Evolutionary conservation across 1,140 invertebrate genomes (phyloP), one percentile per base, ranked within the genome.

Genomic region (Protaetia brevitarsis): DNA sequence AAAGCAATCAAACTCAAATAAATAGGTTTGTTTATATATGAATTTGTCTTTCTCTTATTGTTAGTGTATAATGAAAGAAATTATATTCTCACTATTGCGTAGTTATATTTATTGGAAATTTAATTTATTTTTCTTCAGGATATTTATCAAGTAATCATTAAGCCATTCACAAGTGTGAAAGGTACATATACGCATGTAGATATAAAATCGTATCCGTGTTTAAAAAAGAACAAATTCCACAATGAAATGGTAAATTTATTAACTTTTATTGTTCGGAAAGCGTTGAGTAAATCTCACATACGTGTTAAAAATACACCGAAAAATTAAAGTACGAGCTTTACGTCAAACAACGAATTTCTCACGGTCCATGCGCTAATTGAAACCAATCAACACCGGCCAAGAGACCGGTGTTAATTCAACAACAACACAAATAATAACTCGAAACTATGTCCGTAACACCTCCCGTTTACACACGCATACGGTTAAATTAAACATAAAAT

Each of bases 271-370:
- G 41, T 19, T 10, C 16, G 41, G 5, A 45, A 45, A 7, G 41
- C 10, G 41, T 19, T 45, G 41, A 45, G 41, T 45, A 45, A 45
- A 45, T 45, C 41, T 45, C 41, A 45, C 41, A 13, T 45, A 45
- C 13, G 41, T 45, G 41, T 45, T 45, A 45, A 45, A 45, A 45
- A 45, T 45, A 45, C 13, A 45, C 41, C 41, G 16, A 45, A 45
- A 45, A 45, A 45, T 45, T 45, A 4, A 45, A 45, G 41, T 45
- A 45, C 41, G 13, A 19, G 10, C 41, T 45, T 45, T 45, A 19
- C 41, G 41, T 45, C 41, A 45, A 45, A 45, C 41, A 45, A 45
- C 41, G 41, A 45, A 45, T 45, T 45, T 45, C 41, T 45, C 41
- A 45, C 41, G 41, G 41, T 45, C 13, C 16, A 1, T 45, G 41